These are phyloP conservation scores for Squalus acanthias DNA, from an alignment of 2,797 vertebrate genomes.

Conservation along the genomic window DNA sequence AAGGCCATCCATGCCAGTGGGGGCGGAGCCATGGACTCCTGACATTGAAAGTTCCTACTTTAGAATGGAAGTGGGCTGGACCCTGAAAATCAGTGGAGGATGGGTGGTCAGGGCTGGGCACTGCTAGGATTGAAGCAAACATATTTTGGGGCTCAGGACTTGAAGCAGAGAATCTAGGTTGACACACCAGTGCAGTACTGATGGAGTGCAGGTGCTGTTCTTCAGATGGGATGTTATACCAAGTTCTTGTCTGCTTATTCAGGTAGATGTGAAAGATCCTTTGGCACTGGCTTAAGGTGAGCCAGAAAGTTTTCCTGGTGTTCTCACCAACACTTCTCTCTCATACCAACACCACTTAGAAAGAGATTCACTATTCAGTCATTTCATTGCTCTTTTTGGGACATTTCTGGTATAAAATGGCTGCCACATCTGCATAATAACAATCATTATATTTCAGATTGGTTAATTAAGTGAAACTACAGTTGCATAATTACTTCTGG, in stretches of 20 bases:
- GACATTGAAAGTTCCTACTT: not conserved
- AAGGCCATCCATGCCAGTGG: not conserved
- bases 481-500: not conserved
- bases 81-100: not conserved
- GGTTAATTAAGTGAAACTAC: slow-evolving; percentile 6
- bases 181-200: not conserved
- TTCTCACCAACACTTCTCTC: not conserved
- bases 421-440: not conserved
- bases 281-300: not conserved
- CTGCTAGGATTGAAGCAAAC: not conserved
- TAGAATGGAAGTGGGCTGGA: not conserved
- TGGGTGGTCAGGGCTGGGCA: too few relatives aligned
- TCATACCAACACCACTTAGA: not conserved
- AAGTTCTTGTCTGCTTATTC: not conserved
- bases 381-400: not conserved
- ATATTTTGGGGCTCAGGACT: too few relatives aligned
- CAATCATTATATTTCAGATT: not conserved
- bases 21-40: not conserved
- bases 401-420: not conserved
- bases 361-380: not conserved
- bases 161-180: not conserved
- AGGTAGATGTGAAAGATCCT: not conserved
- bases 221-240: not conserved
- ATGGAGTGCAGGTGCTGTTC: not conserved
- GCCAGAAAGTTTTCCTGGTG: not conserved